Conservation (phyloP, 2,888 invertebrate genomes). For the Tridacna crocea region DNA sequence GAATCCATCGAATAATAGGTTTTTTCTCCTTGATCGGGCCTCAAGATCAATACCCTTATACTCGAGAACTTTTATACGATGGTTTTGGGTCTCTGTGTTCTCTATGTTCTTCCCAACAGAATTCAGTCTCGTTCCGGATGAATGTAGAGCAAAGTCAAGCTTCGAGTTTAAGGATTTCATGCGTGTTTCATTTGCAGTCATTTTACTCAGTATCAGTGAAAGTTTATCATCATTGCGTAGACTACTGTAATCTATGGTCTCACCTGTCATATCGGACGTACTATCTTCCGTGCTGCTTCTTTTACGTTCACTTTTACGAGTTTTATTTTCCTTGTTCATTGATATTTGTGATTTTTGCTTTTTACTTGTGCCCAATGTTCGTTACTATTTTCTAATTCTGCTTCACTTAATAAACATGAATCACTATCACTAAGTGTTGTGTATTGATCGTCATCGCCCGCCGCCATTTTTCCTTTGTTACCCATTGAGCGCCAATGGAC, state of each 20-base stretch:
- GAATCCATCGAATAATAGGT: not conserved
- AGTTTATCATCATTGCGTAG: not conserved
- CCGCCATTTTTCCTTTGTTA: conserved; percentile 6
- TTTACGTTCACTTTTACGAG: not conserved
- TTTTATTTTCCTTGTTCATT: not conserved
- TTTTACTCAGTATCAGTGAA: not conserved
- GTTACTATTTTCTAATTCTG: not conserved
- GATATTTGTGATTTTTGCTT: not conserved
- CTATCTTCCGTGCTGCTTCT: not conserved
- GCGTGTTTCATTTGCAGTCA: not conserved
- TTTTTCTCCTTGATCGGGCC: conserved; percentile 6
- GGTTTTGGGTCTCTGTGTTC: not conserved
- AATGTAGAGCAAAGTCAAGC: not conserved
- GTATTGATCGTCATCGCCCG: not conserved
- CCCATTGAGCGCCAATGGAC: not conserved
- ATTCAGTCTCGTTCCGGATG: not conserved
- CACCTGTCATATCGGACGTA: not conserved
- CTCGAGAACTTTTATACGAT: conserved; percentile 1
- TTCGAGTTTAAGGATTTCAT: not conserved
- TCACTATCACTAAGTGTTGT: not conserved
- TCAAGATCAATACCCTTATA: conserved; percentile 3
- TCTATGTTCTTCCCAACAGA: too few relatives aligned
- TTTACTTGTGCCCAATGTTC: not conserved
- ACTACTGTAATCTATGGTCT: not conserved
- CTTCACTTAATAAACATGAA: not conserved